Evolutionary conservation across 1,140 invertebrate genomes (phyloP), one percentile per base, ranked within the genome.

Genomic region (Drosophila santomea): DNA sequence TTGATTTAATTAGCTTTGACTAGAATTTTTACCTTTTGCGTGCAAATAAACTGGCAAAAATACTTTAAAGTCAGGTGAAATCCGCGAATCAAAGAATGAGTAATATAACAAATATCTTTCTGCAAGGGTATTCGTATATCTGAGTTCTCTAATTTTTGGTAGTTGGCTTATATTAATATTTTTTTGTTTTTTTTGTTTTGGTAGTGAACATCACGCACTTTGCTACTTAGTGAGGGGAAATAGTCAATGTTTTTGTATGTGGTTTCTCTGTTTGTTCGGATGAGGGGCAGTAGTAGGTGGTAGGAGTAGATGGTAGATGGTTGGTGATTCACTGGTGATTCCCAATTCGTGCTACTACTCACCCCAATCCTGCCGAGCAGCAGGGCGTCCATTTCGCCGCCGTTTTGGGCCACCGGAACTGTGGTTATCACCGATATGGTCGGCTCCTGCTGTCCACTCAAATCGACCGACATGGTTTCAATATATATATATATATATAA

Each of bases 301-400:
- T 14, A n/a, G 7, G 51, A 1, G 17, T 17, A 0, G 28, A 32
- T 57, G 47, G 61, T 28, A 44, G 43, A 48, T 36, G 44, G 10
- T 11, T 2, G 47, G 20, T 55, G 44, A 43, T 47, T 14, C 38
- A 32, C 23, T 50, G 38, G 32, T 36, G 50, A 45, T 44, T 55
- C 10, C 52, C 57, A 36, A 20, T 25, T 32, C 38, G 17, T 39
- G n/a, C 6, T 69, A 92, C 95, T 95, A 92, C 95, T 95, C 93
- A 96, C 95, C 95, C 95, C 94, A 54, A 95, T 96, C 90, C 95
- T 93, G 71, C 95, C 95, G 38, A 96, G 93, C 43, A 96, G 94
- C 54, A 96, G 91, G 47, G 95, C 95, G 89, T 96, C 95, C 95
- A 96, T 96, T 93, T 96, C 95, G 59, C 95, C 95, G 91, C 95